A percentile compares a stretch with the other conserved stretches of the same genome.
These are phyloP conservation scores for Lithophane socia DNA, from an alignment of 2,888 invertebrate species.

Conservation along the genomic window DNA sequence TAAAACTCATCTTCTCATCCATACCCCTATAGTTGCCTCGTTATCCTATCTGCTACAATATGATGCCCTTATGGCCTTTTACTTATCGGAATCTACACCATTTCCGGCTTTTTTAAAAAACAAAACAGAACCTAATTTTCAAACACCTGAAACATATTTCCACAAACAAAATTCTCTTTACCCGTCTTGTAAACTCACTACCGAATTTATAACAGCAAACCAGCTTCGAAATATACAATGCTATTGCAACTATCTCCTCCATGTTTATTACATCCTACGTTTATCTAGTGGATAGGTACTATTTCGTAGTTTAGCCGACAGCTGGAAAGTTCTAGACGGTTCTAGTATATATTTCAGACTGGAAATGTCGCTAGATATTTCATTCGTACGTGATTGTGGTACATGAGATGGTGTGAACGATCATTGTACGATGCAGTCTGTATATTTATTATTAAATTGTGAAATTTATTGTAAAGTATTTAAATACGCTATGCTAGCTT, in stretches of 20 bases:
- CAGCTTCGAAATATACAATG: conserved; percentile 36
- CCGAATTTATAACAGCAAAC: conserved; percentile 31
- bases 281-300: conserved; percentile 49
- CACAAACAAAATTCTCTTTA: conserved; percentile 29
- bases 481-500: background rate
- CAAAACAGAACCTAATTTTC: background rate
- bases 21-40: background rate
- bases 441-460: conserved; percentile 48
- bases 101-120: background rate
- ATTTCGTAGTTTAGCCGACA: conserved; percentile 71
- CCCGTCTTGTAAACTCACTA: conserved; percentile 8
- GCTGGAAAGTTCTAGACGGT: conserved; percentile 65
- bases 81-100: too few relatives aligned
- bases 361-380: conserved; percentile 72
- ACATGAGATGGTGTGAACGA: conserved; percentile 66
- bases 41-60: background rate
- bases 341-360: conserved; percentile 69
- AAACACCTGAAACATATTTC: conserved; percentile 15
- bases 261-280: conserved; percentile 59
- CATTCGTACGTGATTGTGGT: conserved; percentile 77
- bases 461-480: conserved; percentile 27
- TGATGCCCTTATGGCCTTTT: too few relatives aligned
- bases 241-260: conserved; percentile 38
- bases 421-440: conserved; percentile 58
- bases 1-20: background rate